Percentiles rank a stretch among this genome's conserved stretches.
Evolutionary conservation across 2,797 vertebrate species (phyloP).

Genomic region (Dipus sagitta): DNA sequence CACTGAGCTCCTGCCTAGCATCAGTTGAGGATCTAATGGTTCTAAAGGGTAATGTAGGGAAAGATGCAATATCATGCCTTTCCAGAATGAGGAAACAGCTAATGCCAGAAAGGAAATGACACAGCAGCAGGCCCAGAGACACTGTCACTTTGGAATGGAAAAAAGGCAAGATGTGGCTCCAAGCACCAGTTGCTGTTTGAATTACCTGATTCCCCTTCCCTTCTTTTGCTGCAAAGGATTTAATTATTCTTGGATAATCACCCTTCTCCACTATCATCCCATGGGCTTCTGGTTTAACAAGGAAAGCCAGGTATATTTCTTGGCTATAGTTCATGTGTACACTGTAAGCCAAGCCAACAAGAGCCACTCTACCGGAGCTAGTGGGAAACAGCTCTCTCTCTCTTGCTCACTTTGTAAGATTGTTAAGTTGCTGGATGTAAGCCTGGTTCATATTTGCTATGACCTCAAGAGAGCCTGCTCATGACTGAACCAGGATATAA

Average conservation of each 20-base stretch:
- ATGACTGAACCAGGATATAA: not conserved
- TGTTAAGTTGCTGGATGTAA: not conserved
- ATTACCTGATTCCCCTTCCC: too few relatives aligned
- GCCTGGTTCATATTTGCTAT: not conserved
- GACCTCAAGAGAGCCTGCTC: not conserved
- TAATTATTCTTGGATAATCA: not conserved
- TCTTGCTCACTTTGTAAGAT: not conserved
- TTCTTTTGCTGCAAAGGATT: not conserved
- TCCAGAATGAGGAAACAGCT: not conserved
- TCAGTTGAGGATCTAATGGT: not conserved
- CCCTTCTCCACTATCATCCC: not conserved
- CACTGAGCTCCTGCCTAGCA: not conserved
- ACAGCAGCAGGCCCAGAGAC: not conserved
- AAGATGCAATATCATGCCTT: not conserved
- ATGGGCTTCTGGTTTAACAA: not conserved
- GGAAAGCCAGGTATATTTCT: not conserved
- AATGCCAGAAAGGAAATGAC: too few relatives aligned
- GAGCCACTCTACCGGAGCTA: not conserved
- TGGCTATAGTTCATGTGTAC: not conserved
- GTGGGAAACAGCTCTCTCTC: not conserved
- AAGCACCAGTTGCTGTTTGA: accelerated
- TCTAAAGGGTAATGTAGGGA: not conserved
- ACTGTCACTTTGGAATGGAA: not conserved
- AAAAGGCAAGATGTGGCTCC: accelerated
- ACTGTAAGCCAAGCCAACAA: not conserved